These are phyloP conservation scores for Neosilurus mollespiculum DNA, from an alignment of 2,797 vertebrate species.

Conservation along the genomic window DNA sequence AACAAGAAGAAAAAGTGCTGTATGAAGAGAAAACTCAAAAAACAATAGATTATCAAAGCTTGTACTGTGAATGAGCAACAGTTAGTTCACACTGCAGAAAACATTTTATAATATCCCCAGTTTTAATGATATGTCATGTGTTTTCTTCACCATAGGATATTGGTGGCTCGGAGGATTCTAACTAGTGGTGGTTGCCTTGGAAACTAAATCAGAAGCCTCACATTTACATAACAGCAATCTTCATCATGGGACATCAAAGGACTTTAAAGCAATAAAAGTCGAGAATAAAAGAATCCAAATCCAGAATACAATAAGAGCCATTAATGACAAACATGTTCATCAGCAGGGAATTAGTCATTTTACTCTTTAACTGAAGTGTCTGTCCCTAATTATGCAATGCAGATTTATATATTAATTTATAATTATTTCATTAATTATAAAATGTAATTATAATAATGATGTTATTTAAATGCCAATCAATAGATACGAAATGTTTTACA, in stretches of 20 bases:
- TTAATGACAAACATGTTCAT: neutral
- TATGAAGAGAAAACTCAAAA: neutral
- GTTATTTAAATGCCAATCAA: neutral
- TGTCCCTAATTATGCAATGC: neutral
- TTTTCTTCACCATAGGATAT: conserved; percentile 66
- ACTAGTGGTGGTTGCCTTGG: conserved; percentile 46
- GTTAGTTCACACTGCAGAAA: neutral
- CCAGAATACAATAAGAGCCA: neutral
- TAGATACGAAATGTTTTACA: too few relatives aligned
- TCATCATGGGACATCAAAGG: neutral
- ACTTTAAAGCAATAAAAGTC: neutral
- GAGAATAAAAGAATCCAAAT: neutral
- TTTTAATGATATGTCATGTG: neutral
- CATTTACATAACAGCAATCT: conserved; percentile 38
- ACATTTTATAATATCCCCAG: neutral
- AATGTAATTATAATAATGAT: too few relatives aligned
- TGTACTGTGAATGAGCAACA: neutral
- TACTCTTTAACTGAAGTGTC: neutral
- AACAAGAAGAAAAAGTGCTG: neutral
- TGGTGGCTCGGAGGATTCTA: conserved; percentile 68
- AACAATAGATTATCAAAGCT: neutral
- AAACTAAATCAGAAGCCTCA: conserved; percentile 52
- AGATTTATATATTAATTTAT: too few relatives aligned
- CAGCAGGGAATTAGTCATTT: neutral
- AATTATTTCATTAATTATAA: too few relatives aligned